Base-by-base conservation (phyloP, 2,888 invertebrate species). In the Caenorhabditis plicata region DNA sequence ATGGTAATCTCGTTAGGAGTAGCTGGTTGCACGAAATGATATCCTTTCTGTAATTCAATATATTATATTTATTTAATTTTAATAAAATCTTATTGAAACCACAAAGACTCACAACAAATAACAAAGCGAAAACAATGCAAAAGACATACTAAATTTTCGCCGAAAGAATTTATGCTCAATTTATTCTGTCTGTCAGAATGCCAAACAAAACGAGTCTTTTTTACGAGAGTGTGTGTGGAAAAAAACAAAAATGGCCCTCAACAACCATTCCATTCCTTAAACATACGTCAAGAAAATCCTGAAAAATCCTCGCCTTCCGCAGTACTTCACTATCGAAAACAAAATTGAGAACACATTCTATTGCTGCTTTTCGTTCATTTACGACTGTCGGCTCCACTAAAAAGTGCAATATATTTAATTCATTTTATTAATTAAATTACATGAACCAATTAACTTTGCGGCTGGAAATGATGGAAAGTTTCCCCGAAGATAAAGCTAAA, bases 241-340 rank as follows among this genome's bases (percentile, higher is more conserved):
- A 11, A 11, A 13, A 29, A 13, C 13, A 11, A 13, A 13, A 29
- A 29, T 29, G 31, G 31, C 9, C 9, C 15, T 38, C 9, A n/a
- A 17, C 15, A 17, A 17, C 15, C n/a, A n/a, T n/a, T n/a, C n/a
- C n/a, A n/a, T 38, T n/a, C 15, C 38, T n/a, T 4, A 35, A 35
- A 38, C 39, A 27, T 17, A 65, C 69, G 51, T 72, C 67, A 20
- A 70, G 40, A 44, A 70, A 68, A 25, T 68, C 62, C 22, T 68
- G 72, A 9, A 70, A 49, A 27, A 64, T 33, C 15, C 61, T 46
- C 7, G 69, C 47, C 51, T 72, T 72, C 13, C 72, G 52, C 17
- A 72, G 51, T 22, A 72, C 72, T 26, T 72, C 69, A 36, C 57
- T 57, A 33, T 67, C 64, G 26, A 72, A 57, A 13, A 65, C 43